Evolutionary conservation across 2,797 vertebrate genomes (phyloP), one percentile per base, ranked within the genome.

Genomic region (Enteromius argenteus): DNA sequence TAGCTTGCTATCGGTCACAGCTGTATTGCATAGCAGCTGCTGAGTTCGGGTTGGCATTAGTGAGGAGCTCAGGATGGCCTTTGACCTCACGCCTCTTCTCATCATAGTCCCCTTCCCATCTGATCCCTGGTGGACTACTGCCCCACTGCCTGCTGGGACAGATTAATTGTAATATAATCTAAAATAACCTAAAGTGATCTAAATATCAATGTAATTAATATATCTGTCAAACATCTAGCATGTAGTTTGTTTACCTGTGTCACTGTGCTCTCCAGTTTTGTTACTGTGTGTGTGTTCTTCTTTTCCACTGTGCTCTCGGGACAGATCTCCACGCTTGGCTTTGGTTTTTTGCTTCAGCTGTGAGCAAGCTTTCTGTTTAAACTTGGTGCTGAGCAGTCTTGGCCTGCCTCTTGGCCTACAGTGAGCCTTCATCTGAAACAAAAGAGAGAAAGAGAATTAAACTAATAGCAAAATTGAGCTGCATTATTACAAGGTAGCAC

Each of bases 321-420:
- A 92, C 60, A 96, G 93, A 88, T 32, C 32, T 10, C 94, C 92
- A 30, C 91, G 94, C 91, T 96, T 96, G 90, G 92, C 94, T 76
- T 94, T 96, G 56, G 95, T 95, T 88, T 96, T 97, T 81, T 97
- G 96, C 92, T 97, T 97, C 88, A 97, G 93, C 91, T 97, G 97
- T 42, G 95, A 79, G n/a, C 83, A 84, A 37, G 83, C 76, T 71
- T 84, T 84, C 56, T 84, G 83, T 58, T 84, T 95, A 90, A 96
- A 91, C 30, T 95, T 92, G 85, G 96, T 94, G 39, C 91, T 94
- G 91, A 97, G 90, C 80, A 94, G 72, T 21, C 92, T 93, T 86
- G 94, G 94, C 0, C 90, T 91, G 62, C 94, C 89, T 86, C 92
- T 94, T 85, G 94, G 94, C 90, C 95, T 96, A 89, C 95, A 94